Evolutionary conservation across 2,797 vertebrate species (phyloP), one percentile per base, ranked within the genome.

Genomic region (Holocentrus rufus): DNA sequence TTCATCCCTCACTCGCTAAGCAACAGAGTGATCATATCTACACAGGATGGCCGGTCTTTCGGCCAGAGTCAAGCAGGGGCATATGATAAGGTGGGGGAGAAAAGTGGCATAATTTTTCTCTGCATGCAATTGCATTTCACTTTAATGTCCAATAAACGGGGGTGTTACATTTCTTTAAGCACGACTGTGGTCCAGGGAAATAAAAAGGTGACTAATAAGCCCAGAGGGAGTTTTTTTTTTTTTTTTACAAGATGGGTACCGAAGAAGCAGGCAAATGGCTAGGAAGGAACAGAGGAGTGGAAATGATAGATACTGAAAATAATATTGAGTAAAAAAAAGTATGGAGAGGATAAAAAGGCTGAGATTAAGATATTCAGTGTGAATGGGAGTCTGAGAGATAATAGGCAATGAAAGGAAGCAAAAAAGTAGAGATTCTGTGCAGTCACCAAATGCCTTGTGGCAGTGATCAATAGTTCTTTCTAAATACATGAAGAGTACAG

Each of bases 41-140:
- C 92, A 60, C 66, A 93, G 89, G 98, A 99, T 30, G 98, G 98
- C 55, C 93, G 95, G 54, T 69, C 86, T 60, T 87, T 98, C 73
- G 96, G 96, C 75, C 84, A 79, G 56, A 82, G 22, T 9, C 77
- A 89, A 66, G 69, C 69, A 0, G 88, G 76, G 7, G 72, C 59
- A 44, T 95, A 93, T 76, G 93, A 95, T 85, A 95, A 94, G 93
- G 94, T 95, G 61, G 44, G 44, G 80, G 25, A 70, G 61, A 72
- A 20, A 71, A 69, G n/a, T 42, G 34, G 2, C 25, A 27, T 27
- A 27, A 27, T 27, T 27, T 27, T 27, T 27, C 25, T 27, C 25
- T 4, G 4, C 25, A 27, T 27, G 25, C 25, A 27, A 27, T 27
- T 27, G 65, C 36, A 65, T 77, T 74, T 59, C 20, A 27, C 64